Percentiles rank a stretch among this genome's conserved stretches.
phyloP scores from a whole-genome alignment of 1,140 invertebrate genomes.

The Megalopta genalis region DNA sequence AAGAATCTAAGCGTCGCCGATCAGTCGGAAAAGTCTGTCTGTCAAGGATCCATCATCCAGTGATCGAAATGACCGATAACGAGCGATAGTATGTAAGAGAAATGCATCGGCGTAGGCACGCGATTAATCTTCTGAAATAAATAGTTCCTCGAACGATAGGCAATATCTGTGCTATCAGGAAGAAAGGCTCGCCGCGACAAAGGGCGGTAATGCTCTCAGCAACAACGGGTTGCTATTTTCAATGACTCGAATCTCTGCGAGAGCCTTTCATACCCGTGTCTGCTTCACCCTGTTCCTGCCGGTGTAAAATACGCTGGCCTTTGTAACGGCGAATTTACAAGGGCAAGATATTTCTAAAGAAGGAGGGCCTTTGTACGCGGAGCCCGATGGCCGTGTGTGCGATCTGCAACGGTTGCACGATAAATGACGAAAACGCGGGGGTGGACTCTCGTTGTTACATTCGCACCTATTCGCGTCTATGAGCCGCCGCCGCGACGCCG shows the following conservation, averaged over 20 bases:
- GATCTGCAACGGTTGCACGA: neutral
- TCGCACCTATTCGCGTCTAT: neutral
- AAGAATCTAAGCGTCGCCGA: no score
- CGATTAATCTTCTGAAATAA: constrained; percentile 27
- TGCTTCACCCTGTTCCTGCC: constrained; percentile 3
- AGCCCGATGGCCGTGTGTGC: neutral
- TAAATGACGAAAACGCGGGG: constrained; percentile 2
- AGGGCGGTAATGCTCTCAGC: neutral
- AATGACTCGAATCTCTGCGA: constrained; percentile 19
- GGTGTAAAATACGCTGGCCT: constrained; percentile 28
- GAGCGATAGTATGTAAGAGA: neutral
- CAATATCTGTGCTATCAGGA: constrained; percentile 6
- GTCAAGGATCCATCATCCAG: no score
- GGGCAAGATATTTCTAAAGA: constrained; percentile 33
- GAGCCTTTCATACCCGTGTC: constrained; percentile 23
- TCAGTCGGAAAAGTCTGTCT: no score
- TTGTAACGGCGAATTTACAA: constrained; percentile 37
- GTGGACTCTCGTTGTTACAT: neutral
- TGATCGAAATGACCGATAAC: neutral
- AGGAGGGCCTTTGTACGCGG: neutral
- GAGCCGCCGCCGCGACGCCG: no score
- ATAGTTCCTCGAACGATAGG: neutral
- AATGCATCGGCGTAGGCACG: neutral
- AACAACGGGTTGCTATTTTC: constrained; percentile 28
- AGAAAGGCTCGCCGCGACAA: constrained; percentile 22